A percentile compares a stretch with the other conserved stretches of the same genome.
phyloP scores from a whole-genome alignment of 2,888 invertebrate genomes.

The Drosophila incognita region DNA sequence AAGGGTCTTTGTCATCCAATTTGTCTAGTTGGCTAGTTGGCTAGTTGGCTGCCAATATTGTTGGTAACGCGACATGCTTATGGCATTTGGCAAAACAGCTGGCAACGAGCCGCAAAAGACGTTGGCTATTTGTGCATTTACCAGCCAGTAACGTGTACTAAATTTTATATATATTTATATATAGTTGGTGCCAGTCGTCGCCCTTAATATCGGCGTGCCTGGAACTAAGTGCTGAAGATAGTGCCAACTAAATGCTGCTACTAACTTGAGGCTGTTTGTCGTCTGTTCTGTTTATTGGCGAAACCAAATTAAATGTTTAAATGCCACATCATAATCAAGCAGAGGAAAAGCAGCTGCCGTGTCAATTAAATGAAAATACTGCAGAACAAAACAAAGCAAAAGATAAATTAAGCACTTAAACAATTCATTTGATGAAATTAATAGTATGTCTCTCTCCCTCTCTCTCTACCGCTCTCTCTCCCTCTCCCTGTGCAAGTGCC shows the following conservation, averaged over 20 bases:
- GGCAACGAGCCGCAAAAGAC: conserved; percentile 31
- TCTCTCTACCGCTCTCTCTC: not conserved
- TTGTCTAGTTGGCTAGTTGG: too few species aligned
- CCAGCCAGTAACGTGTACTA: conserved; percentile 43
- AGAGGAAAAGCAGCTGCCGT: conserved; percentile 58
- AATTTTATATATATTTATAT: not conserved
- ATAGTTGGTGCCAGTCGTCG: conserved; percentile 49
- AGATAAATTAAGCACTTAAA: conserved; percentile 60
- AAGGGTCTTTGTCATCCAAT: conserved; percentile 12
- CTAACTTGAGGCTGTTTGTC: conserved; percentile 28
- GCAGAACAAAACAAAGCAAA: conserved; percentile 22
- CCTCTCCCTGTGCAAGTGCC: conserved; percentile 36
- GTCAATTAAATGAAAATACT: conserved; percentile 67
- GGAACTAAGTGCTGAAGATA: conserved; percentile 39
- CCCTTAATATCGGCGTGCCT: conserved; percentile 44
- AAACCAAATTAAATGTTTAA: conserved; percentile 41
- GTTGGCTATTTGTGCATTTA: conserved; percentile 22
- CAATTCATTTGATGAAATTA: conserved; percentile 52
- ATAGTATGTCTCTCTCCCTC: not conserved
- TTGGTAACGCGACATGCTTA: conserved; percentile 39
- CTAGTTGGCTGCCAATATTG: conserved; percentile 21
- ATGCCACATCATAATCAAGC: conserved; percentile 54
- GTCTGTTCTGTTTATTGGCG: conserved; percentile 29
- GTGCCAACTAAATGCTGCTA: conserved; percentile 10
- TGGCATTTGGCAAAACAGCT: conserved; percentile 56